Evolutionary conservation across 2,888 invertebrate genomes (phyloP).

Genomic region (Antheraea assamensis): DNA sequence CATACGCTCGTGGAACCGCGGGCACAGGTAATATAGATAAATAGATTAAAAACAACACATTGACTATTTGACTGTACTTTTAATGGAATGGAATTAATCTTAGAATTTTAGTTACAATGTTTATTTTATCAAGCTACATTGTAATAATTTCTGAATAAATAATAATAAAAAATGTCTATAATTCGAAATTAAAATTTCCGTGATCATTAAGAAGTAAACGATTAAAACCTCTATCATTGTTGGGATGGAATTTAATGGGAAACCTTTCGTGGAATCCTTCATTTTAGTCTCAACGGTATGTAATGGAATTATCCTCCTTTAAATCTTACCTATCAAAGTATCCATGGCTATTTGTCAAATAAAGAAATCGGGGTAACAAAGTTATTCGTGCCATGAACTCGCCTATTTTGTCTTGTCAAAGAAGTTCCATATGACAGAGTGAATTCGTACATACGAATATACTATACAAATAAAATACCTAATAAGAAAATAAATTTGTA

Average conservation of each 20-base stretch:
- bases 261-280: slow-evolving; percentile 12
- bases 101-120: too few species aligned
- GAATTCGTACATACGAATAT: too few species aligned
- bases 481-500: neutral
- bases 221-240: neutral
- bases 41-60: too few species aligned
- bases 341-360: neutral
- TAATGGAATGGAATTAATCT: too few species aligned
- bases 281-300: neutral
- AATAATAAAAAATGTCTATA: neutral
- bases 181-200: neutral
- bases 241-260: neutral
- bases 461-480: neutral
- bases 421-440: too few species aligned
- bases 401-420: too few species aligned
- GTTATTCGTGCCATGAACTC: too few species aligned
- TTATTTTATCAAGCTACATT: too few species aligned
- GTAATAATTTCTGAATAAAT: too few species aligned
- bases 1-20: too few species aligned
- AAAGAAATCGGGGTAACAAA: neutral
- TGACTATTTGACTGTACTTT: too few species aligned
- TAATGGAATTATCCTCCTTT: neutral
- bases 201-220: neutral
- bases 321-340: neutral
- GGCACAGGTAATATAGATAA: too few species aligned